Evolutionary conservation across 2,113 vertebrate species (phyloP), one percentile per base, ranked within the genome.

Genomic region (Caranx melampygus): DNA sequence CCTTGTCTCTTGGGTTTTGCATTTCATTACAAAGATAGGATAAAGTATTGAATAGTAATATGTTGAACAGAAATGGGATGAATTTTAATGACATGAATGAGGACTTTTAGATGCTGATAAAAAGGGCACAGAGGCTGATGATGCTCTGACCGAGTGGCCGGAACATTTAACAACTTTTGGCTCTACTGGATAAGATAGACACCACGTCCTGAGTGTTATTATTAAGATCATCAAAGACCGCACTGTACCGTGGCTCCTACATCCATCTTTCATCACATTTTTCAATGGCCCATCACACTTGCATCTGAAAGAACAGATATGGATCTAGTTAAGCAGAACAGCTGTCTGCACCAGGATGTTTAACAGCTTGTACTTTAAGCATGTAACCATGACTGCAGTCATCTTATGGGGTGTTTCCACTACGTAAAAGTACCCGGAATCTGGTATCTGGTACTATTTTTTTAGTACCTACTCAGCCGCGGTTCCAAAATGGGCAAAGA

Each of bases 21-120:
- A 72, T 85, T 89, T 73, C 85, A 90, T 91, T 90, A 83, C 51
- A 75, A 64, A 80, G 84, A 89, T 83, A 84, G 76, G 71, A 81
- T 70, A 65, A 75, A 75, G 61, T 78, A 80, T 76, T 71, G 85
- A 85, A 88, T 75, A 75, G 67, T 73, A 88, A 78, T 81, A 76
- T 61, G 45, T 21, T 59, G 47, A 67, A 63, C 42, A 60, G 71
- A 63, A 75, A 78, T 76, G 60, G 66, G 47, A 69, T 83, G 83
- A 76, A 76, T 85, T 82, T 82, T 79, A 85, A 85, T 89, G n/a
- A 63, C 72, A 52, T 42, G 14, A 79, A 64, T 57, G 9, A 72
- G 49, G 16, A 73, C 55, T 80, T 81, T 79, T 11, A 47, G 34
- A 72, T 61, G 61, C 47, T 35, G 2, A 42, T 72, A 67, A 31